Evolutionary conservation across 2,888 invertebrate species (phyloP).

Genomic region (Cabera pusaria): DNA sequence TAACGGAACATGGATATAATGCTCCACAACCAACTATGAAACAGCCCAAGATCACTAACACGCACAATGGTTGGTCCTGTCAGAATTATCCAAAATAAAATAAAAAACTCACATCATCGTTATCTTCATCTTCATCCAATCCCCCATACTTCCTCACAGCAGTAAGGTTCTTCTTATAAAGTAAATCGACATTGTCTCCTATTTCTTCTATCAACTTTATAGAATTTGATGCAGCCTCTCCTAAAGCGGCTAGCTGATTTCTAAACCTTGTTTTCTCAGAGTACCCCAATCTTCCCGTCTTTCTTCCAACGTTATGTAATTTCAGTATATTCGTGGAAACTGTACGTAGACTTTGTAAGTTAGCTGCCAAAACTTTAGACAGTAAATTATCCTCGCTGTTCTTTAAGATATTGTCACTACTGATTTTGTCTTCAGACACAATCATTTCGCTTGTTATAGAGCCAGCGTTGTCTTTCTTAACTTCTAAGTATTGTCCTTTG

Average conservation of each 20-base stretch:
- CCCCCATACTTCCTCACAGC: conserved; percentile 48
- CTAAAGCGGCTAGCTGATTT: conserved; percentile 79
- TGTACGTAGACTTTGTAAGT: conserved; percentile 82
- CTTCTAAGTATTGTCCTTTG: conserved; percentile 86
- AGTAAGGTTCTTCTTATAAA: conserved; percentile 59
- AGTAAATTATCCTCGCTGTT: conserved; percentile 66
- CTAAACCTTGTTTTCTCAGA: conserved; percentile 83
- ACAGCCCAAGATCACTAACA: no score
- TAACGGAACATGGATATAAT: no score
- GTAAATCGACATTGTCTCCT: conserved; percentile 73
- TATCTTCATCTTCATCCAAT: conserved; percentile 37
- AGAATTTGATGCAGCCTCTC: conserved; percentile 82
- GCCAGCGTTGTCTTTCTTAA: conserved; percentile 80
- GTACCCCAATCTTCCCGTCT: conserved; percentile 78
- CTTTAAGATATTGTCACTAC: conserved; percentile 65
- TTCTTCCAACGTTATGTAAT: conserved; percentile 85
- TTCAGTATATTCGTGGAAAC: conserved; percentile 83
- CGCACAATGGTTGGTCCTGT: no score
- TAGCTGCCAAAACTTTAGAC: conserved; percentile 73
- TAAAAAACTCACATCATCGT: conserved; percentile 58
- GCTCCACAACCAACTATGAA: no score
- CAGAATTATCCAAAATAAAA: not conserved
- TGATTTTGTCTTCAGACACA: conserved; percentile 70
- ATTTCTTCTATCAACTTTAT: conserved; percentile 81
- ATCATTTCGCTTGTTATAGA: conserved; percentile 73